These are phyloP conservation scores for Craseonycteris thonglongyai DNA, from an alignment of 2,113 vertebrate species.

Conservation along the genomic window DNA sequence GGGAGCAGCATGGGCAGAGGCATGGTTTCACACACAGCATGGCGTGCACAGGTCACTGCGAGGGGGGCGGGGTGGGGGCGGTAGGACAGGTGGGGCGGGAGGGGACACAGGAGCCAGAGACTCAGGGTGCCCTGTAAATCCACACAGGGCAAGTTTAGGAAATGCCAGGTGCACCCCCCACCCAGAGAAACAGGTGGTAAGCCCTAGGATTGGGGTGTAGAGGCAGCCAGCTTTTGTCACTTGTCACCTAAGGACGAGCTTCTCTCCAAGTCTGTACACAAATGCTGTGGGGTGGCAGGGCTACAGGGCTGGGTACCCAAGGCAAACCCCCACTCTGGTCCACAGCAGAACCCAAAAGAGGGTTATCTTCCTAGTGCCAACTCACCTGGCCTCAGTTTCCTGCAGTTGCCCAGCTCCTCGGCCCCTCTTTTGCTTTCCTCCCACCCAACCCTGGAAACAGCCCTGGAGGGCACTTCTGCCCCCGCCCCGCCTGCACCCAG, in stretches of 20 bases:
- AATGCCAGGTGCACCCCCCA: neutral
- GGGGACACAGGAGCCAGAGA: neutral
- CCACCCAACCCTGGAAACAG: rapidly evolving
- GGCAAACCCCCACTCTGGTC: neutral
- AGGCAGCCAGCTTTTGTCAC: neutral
- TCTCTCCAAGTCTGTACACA: neutral
- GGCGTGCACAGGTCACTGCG: neutral
- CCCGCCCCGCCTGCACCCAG: neutral
- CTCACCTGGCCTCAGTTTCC: neutral
- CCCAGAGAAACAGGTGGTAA: rapidly evolving
- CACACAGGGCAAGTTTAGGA: rapidly evolving
- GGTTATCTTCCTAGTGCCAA: neutral
- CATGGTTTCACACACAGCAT: conserved; percentile 27
- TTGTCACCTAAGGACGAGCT: neutral
- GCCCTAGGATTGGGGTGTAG: neutral
- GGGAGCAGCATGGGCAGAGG: neutral
- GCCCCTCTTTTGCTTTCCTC: too few relatives aligned
- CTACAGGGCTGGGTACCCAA: rapidly evolving
- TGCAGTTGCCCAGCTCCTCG: neutral
- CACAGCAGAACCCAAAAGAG: neutral
- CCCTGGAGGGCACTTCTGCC: too few relatives aligned
- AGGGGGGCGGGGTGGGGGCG: neutral
- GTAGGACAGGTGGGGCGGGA: neutral
- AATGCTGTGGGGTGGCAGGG: neutral
- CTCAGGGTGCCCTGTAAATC: neutral